Conservation (phyloP, 2,797 vertebrate species). For the Stomatorhinus walkeri region DNA sequence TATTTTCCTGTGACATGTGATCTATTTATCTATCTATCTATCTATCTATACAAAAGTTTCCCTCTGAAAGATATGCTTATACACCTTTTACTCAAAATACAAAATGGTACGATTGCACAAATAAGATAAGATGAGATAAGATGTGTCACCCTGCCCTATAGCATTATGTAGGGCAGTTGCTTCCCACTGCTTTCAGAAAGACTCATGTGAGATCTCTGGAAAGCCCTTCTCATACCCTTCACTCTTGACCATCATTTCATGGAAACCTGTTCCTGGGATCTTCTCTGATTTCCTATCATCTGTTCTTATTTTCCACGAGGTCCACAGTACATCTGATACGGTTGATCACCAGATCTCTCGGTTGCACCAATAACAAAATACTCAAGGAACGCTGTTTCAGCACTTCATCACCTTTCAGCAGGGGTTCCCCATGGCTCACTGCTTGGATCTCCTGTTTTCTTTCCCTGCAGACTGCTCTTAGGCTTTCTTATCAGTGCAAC, state of each 20-base stretch:
- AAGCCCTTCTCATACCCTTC: background rate
- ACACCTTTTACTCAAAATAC: background rate
- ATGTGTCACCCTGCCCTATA: background rate
- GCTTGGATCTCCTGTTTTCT: background rate
- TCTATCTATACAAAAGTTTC: background rate
- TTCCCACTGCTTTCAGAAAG: background rate
- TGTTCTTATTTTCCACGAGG: background rate
- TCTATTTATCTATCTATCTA: background rate
- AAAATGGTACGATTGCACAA: background rate
- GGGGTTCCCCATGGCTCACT: background rate
- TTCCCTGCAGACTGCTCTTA: no score
- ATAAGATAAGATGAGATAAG: background rate
- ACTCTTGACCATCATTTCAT: background rate
- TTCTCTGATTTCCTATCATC: background rate
- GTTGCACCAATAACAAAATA: background rate
- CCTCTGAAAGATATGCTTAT: background rate
- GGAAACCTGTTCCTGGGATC: background rate
- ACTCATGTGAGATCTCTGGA: background rate
- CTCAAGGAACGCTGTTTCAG: background rate
- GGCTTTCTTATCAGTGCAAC: background rate
- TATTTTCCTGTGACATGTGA: background rate
- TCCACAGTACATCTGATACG: background rate
- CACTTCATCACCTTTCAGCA: background rate
- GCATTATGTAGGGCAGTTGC: background rate
- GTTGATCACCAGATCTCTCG: background rate